Base-by-base conservation (phyloP, 2,797 vertebrate species). In the Thripadectes ignobilis region DNA sequence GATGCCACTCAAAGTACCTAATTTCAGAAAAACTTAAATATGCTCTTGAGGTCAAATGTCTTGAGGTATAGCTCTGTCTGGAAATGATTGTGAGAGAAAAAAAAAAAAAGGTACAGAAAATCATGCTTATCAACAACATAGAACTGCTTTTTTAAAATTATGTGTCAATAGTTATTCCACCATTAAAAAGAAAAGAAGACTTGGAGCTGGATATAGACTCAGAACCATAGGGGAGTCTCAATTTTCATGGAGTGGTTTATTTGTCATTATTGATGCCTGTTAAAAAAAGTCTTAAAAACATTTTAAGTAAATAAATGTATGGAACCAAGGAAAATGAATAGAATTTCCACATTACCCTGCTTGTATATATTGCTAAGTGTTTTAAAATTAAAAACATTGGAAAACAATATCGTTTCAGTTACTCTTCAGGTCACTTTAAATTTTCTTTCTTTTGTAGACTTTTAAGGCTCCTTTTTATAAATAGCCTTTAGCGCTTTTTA, bases 401-500 rank as follows among this genome's bases (percentile, higher is more conserved):
- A 84, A 88, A 81, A 58, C 20, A 67, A 30, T 90, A 36, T 65
- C 80, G 38, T 84, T 88, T 89, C 76, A 22, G 54, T 95, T 90
- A 92, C 52, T 94, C 46, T 59, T 54, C 92, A 93, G 68, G 92
- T 91, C 76, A 43, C 85, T 88, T 88, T 63, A 90, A 46, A 49
- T 80, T 88, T 95, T 85, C 78, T 86, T 83, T 94, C 54, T 96
- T 96, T 89, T 85, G 78, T 73, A 87, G 82, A 67, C 62, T 68
- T 95, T 93, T 91, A 95, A 94, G 77, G 59, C 57, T 92, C 13
- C 3, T 81, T 92, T 97, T 93, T 91, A 66, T 95, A 93, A 97
- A 96, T 88, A 82, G 80, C 92, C 82, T 93, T 96, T 96, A 89
- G 83, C 85, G 90, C 34, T 97, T 96, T 97, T 97, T 96, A 96